A percentile compares a stretch with the other conserved stretches of the same genome.
Conservation (phyloP, 1,140 invertebrate genomes). For the Aphis gossypii region DNA sequence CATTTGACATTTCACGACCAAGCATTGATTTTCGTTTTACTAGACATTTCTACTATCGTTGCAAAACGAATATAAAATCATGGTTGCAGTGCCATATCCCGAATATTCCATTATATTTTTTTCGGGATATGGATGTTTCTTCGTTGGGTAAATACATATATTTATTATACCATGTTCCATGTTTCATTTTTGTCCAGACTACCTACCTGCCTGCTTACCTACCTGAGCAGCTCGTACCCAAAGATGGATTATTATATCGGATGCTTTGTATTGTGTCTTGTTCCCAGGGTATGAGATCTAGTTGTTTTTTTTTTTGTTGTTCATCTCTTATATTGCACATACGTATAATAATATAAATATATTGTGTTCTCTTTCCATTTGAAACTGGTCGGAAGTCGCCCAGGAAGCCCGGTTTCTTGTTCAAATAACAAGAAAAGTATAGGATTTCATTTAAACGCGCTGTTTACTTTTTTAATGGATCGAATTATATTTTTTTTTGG, state of each 20-base stretch:
- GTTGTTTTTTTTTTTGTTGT: slow-evolving; percentile 24
- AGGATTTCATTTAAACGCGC: slow-evolving; percentile 42
- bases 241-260: slow-evolving; percentile 30
- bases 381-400: slow-evolving; percentile 52
- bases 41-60: neutral
- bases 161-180: neutral
- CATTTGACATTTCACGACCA: neutral
- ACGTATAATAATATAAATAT: neutral
- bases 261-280: slow-evolving; percentile 24
- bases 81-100: neutral
- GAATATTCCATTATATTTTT: neutral
- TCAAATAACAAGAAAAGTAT: slow-evolving; percentile 52
- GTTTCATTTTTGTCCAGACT: slow-evolving; percentile 10
- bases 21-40: neutral
- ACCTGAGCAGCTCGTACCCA: slow-evolving; percentile 18
- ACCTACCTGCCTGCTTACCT: neutral
- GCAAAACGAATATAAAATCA: neutral
- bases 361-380: neutral
- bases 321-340: neutral
- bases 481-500: neutral
- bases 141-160: neutral
- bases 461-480: slow-evolving; percentile 49
- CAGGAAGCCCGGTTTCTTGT: slow-evolving; percentile 55
- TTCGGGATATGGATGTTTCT: neutral
- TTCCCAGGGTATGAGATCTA: slow-evolving; percentile 45